Conservation (phyloP, 2,888 invertebrate species). For the Aporophyla lueneburgensis region DNA sequence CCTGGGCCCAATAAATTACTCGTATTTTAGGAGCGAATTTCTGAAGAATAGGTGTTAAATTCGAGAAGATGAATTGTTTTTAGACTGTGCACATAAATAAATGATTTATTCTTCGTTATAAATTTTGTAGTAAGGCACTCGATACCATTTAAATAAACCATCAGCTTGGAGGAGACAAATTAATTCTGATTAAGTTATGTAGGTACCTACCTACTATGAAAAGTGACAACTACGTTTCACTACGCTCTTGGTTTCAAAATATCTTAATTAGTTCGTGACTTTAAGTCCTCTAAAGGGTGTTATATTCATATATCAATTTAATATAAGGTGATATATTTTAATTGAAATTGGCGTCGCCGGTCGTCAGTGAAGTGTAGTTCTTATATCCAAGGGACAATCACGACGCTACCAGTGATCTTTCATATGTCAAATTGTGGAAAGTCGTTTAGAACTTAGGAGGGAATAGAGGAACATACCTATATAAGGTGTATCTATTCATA, state of each 20-base stretch:
- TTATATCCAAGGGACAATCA: too few species aligned
- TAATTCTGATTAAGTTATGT: background rate
- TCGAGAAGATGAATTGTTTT: slow-evolving; percentile 58
- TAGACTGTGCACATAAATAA: slow-evolving; percentile 46
- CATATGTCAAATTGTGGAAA: too few species aligned
- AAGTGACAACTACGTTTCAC: background rate
- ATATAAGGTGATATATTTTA: too few species aligned
- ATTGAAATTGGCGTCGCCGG: too few species aligned
- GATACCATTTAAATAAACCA: slow-evolving; percentile 31
- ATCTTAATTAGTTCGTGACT: background rate
- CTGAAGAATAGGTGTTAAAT: slow-evolving; percentile 63
- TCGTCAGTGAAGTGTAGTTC: too few species aligned
- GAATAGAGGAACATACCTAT: too few species aligned
- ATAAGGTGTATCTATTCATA: too few species aligned
- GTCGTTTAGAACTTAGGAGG: too few species aligned
- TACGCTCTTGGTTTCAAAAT: background rate
- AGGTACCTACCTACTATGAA: background rate
- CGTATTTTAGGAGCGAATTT: slow-evolving; percentile 42
- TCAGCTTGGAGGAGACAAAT: slow-evolving; percentile 4
- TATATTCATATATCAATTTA: too few species aligned
- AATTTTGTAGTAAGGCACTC: slow-evolving; percentile 35
- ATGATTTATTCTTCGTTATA: slow-evolving; percentile 45
- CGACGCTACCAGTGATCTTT: too few species aligned
- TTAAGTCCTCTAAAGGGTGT: too few species aligned
- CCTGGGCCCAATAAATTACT: slow-evolving; percentile 55